Conservation (phyloP, 92 coral and sea anemone genomes). For the Meandrina meandrites region DNA sequence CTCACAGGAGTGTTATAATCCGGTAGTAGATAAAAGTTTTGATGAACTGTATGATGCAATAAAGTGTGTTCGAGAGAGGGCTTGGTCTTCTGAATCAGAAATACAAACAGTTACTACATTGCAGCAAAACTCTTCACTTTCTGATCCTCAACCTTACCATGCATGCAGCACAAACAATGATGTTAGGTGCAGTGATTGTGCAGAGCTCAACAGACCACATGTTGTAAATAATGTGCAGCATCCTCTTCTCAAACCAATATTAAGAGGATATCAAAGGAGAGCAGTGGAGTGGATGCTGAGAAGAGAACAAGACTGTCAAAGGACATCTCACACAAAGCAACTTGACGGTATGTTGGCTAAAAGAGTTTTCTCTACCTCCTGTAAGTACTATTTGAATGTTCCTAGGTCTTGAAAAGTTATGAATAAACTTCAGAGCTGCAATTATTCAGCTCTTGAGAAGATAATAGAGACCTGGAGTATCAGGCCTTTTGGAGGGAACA, state of each 20-base stretch:
- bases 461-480: too few relatives aligned
- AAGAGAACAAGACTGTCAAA: conserved; percentile 54
- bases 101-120: conserved; percentile 1
- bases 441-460: too few relatives aligned
- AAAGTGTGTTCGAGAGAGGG: conserved; percentile 58
- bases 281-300: conserved; percentile 91
- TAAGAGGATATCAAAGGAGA: conserved; percentile 83
- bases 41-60: conserved; percentile 77
- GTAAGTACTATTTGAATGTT: too few relatives aligned
- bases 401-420: too few relatives aligned
- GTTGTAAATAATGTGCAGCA: conserved; percentile 61
- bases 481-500: too few relatives aligned
- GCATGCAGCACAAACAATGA: background rate
- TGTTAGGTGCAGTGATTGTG: background rate
- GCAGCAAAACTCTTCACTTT: background rate
- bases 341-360: conserved; percentile 3
- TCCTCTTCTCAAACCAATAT: conserved; percentile 67
- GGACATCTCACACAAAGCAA: conserved; percentile 9
- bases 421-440: too few relatives aligned
- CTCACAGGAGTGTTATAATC: background rate
- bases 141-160: background rate
- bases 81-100: background rate
- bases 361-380: background rate
- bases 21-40: conserved; percentile 51
- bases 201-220: background rate